Evolutionary conservation across 2,888 invertebrate genomes (phyloP).

Genomic region (Himalopsyche kuldschensis): DNA sequence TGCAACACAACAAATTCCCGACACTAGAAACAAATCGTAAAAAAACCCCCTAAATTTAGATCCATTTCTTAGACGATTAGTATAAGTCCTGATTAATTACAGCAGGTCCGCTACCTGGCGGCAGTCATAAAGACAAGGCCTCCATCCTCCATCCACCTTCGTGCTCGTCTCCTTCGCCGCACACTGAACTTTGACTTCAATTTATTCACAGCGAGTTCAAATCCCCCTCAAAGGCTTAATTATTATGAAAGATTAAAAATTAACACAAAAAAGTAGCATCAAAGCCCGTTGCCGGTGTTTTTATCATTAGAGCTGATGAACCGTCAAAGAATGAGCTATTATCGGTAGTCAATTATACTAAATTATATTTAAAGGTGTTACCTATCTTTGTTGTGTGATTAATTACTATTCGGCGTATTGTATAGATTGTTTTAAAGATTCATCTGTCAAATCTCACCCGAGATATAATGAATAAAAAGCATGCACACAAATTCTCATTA

Average conservation of each 20-base stretch:
- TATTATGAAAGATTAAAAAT: constrained; percentile 1
- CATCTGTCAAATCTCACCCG: not conserved
- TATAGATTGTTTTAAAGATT: not conserved
- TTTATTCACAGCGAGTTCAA: not conserved
- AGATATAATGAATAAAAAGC: too few species aligned
- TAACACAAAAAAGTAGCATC: not conserved
- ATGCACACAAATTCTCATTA: too few species aligned
- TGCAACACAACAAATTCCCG: too few species aligned
- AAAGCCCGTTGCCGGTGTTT: not conserved
- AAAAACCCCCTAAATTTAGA: not conserved
- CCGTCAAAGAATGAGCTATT: constrained; percentile 1
- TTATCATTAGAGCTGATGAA: not conserved
- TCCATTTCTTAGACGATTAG: not conserved
- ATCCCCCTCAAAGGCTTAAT: not conserved
- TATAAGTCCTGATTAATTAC: not conserved
- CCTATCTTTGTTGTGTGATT: not conserved
- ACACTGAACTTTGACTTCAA: not conserved
- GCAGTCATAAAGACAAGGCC: not conserved
- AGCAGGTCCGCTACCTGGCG: not conserved
- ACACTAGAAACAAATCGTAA: not conserved
- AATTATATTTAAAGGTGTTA: constrained; percentile 1
- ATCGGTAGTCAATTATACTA: not conserved
- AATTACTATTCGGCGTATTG: not conserved
- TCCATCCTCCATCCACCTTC: not conserved
- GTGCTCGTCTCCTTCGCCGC: not conserved